Percentiles rank a stretch among this genome's conserved stretches.
These are phyloP conservation scores for Phragmatobia fuliginosa DNA, from an alignment of 2,888 invertebrate species.

Conservation along the genomic window DNA sequence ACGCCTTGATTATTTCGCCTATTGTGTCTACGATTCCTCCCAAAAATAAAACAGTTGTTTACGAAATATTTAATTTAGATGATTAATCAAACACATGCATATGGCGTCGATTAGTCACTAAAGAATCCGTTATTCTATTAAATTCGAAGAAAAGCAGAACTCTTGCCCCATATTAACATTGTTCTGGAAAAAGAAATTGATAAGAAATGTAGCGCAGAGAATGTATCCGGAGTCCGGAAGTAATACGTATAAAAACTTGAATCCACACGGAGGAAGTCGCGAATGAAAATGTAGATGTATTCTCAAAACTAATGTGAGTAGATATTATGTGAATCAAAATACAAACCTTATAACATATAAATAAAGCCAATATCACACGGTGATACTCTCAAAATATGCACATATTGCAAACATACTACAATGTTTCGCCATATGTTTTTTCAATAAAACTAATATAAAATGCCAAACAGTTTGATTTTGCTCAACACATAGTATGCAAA, in stretches of 20 bases:
- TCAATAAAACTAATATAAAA: constrained; percentile 12
- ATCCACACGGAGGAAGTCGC: not conserved
- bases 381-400: constrained; percentile 6
- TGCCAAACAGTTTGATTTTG: constrained; percentile 9
- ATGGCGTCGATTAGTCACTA: not conserved
- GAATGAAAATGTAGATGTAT: not conserved
- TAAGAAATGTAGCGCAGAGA: not conserved
- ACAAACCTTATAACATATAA: not conserved
- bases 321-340: constrained; percentile 1
- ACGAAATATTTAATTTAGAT: not conserved
- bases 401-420: not conserved
- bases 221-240: not conserved
- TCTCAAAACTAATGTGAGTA: not conserved
- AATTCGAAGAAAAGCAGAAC: not conserved
- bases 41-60: not conserved
- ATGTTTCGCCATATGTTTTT: constrained; percentile 11
- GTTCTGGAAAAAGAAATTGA: too few species aligned
- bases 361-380: not conserved
- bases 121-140: not conserved
- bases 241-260: not conserved
- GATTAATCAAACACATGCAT: not conserved
- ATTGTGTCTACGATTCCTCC: not conserved
- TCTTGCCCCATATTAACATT: too few species aligned
- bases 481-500: constrained; percentile 20
- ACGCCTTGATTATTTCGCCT: not conserved